phyloP scores from a whole-genome alignment of 2,888 invertebrate genomes.

The Rhyacophila evoluta region DNA sequence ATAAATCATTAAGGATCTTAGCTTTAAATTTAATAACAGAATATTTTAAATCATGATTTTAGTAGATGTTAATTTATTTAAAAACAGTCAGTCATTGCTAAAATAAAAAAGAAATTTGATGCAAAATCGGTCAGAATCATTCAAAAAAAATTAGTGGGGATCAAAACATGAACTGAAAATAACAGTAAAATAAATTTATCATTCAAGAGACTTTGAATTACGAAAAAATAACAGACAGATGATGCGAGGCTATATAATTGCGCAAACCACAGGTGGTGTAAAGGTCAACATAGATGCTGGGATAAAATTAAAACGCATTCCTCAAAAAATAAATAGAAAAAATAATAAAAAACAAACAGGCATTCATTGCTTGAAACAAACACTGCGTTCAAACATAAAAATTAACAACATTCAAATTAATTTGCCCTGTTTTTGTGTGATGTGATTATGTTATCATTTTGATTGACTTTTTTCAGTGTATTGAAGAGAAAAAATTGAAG shows the following conservation, averaged over 20 bases:
- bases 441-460: background rate
- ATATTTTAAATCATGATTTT: no score
- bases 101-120: background rate
- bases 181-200: background rate
- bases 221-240: background rate
- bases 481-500: constrained; percentile 5
- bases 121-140: constrained; percentile 2
- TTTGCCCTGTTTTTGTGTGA: constrained; percentile 36
- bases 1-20: no score
- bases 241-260: background rate
- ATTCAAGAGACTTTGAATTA: background rate
- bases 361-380: constrained; percentile 28
- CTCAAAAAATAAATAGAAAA: background rate
- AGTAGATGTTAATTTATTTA: no score
- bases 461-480: background rate
- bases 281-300: background rate
- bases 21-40: no score
- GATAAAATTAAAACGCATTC: background rate
- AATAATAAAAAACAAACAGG: constrained; percentile 3
- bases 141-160: background rate
- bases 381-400: constrained; percentile 43
- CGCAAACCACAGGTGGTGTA: background rate
- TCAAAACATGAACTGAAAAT: background rate
- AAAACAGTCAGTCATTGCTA: background rate
- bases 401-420: constrained; percentile 30